These are phyloP conservation scores for Anolis carolinensis DNA, from an alignment of 2,113 vertebrate genomes.

Conservation along the genomic window DNA sequence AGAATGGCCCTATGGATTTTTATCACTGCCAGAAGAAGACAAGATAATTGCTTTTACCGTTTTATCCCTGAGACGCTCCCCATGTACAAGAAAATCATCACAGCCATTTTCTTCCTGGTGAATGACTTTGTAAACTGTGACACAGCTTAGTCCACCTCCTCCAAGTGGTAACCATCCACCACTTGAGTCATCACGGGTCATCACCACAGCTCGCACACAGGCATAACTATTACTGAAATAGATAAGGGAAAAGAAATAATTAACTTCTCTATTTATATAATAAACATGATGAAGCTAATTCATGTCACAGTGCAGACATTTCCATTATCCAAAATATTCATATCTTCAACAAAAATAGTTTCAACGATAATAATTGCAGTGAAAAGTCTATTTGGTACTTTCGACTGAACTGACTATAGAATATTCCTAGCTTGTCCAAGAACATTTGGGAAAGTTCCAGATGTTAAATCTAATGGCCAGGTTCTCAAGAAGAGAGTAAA, in stretches of 20 bases:
- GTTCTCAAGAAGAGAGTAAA: not conserved
- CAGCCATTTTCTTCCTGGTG: conserved; percentile 88
- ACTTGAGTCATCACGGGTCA: conserved; percentile 99
- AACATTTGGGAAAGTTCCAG: not conserved
- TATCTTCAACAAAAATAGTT: not conserved
- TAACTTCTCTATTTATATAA: not conserved
- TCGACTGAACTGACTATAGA: not conserved
- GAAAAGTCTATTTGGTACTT: not conserved
- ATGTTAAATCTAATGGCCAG: not conserved
- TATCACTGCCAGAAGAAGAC: conserved; percentile 23
- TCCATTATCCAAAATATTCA: not conserved
- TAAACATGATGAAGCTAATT: not conserved
- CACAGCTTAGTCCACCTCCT: conserved; percentile 95
- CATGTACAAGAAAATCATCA: conserved; percentile 95
- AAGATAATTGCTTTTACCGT: conserved; percentile 80
- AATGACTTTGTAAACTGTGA: conserved; percentile 94
- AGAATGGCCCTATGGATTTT: not conserved
- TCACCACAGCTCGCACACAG: conserved; percentile 99
- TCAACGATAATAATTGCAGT: not conserved
- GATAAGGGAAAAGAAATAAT: conserved; percentile 47
- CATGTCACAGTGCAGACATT: not conserved
- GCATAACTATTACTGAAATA: conserved; percentile 95
- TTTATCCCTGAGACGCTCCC: conserved; percentile 98
- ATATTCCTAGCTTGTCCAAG: not conserved
- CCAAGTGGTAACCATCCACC: conserved; percentile 97